phyloP scores from a whole-genome alignment of 2,113 vertebrate species.

The Calyptommatus sinebrachiatus region DNA sequence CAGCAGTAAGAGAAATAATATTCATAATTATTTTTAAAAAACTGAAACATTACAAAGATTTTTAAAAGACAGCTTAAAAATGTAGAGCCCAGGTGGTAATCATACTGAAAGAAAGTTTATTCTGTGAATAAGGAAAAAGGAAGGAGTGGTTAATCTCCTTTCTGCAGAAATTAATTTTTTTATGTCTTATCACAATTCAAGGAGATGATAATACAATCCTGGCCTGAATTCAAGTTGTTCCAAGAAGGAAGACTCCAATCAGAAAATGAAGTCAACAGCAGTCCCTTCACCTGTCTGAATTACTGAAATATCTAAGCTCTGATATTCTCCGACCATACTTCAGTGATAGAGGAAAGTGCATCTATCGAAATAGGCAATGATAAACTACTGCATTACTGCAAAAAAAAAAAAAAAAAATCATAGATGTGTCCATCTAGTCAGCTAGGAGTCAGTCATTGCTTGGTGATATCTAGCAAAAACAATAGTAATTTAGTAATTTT shows the following conservation, averaged over 20 bases:
- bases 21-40: not conserved
- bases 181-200: accelerated
- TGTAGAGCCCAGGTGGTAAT: not conserved
- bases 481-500: too few relatives aligned
- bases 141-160: not conserved
- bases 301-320: not conserved
- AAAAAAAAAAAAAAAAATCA: too few relatives aligned
- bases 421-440: too few relatives aligned
- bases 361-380: too few relatives aligned
- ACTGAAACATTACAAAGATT: not conserved
- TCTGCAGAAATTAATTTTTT: accelerated
- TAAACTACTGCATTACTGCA: too few relatives aligned
- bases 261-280: not conserved
- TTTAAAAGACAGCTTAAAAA: not conserved
- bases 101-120: not conserved
- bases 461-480: too few relatives aligned
- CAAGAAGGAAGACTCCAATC: not conserved
- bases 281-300: not conserved
- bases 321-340: not conserved
- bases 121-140: not conserved
- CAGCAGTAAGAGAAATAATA: not conserved
- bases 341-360: too few relatives aligned
- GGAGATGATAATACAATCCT: accelerated
- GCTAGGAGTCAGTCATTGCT: too few relatives aligned
- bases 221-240: not conserved